Evolutionary conservation across 2,113 vertebrate species (phyloP).

Genomic region (Calidris pygmaea): DNA sequence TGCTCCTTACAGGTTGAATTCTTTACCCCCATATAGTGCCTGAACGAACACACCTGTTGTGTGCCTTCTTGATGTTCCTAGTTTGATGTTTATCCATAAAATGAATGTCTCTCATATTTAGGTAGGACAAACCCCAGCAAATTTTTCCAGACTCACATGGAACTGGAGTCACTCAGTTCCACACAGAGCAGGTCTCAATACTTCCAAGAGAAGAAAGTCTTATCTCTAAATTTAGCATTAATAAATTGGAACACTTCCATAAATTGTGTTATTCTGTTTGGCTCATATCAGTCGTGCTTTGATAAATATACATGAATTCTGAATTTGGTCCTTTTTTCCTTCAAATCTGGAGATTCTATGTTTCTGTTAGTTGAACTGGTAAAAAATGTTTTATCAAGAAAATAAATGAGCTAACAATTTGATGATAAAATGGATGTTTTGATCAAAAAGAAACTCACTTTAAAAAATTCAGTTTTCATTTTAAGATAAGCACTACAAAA

Average conservation of each 20-base stretch:
- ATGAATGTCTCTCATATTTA: background rate
- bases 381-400: background rate
- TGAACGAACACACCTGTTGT: background rate
- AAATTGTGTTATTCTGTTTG: background rate
- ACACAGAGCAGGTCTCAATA: background rate
- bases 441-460: background rate
- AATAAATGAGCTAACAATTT: background rate
- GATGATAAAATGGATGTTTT: background rate
- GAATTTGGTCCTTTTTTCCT: background rate
- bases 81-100: background rate
- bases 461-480: background rate
- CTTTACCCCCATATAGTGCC: background rate
- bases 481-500: background rate
- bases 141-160: background rate
- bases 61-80: background rate
- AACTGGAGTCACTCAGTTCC: background rate
- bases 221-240: background rate
- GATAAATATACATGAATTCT: background rate
- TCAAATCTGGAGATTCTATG: background rate
- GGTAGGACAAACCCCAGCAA: background rate
- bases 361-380: background rate
- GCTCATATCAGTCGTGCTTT: background rate
- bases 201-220: background rate
- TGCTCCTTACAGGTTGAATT: background rate
- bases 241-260: background rate